phyloP scores from a whole-genome alignment of 2,888 invertebrate species.

The Lasioglossum pauxillum region DNA sequence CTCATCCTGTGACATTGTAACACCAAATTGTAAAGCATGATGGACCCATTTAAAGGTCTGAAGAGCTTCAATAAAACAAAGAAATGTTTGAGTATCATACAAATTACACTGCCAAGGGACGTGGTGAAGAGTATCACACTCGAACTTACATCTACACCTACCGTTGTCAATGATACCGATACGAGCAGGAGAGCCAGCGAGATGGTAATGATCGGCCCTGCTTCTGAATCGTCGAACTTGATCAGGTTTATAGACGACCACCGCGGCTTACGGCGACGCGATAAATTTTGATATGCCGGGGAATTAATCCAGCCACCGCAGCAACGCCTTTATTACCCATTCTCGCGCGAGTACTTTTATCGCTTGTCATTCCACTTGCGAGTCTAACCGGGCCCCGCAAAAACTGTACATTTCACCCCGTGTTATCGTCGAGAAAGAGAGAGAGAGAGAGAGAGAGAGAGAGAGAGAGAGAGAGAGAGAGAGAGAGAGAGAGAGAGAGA shows the following conservation, averaged over 20 bases:
- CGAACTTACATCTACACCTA: too few relatives aligned
- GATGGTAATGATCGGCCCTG: too few relatives aligned
- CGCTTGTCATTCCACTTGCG: conserved; percentile 44
- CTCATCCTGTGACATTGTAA: too few relatives aligned
- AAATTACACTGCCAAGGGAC: too few relatives aligned
- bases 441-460: too few relatives aligned
- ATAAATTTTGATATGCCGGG: conserved; percentile 22
- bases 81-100: too few relatives aligned
- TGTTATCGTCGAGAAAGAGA: conserved; percentile 24
- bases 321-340: conserved; percentile 27
- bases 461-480: neutral
- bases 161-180: too few relatives aligned
- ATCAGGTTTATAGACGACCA: neutral
- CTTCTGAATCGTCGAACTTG: neutral
- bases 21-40: too few relatives aligned
- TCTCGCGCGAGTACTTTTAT: conserved; percentile 34
- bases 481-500: neutral
- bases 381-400: conserved; percentile 34
- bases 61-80: too few relatives aligned
- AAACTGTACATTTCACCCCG: conserved; percentile 17
- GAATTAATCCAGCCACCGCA: conserved; percentile 31
- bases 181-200: too few relatives aligned
- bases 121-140: too few relatives aligned
- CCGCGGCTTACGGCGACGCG: conserved; percentile 1
- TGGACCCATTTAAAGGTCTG: too few relatives aligned